Evolutionary conservation across 35 echinoderm and acorn worm genomes (phyloP), one percentile per base, ranked within the genome.

Genomic region (Apostichopus parvimensis): DNA sequence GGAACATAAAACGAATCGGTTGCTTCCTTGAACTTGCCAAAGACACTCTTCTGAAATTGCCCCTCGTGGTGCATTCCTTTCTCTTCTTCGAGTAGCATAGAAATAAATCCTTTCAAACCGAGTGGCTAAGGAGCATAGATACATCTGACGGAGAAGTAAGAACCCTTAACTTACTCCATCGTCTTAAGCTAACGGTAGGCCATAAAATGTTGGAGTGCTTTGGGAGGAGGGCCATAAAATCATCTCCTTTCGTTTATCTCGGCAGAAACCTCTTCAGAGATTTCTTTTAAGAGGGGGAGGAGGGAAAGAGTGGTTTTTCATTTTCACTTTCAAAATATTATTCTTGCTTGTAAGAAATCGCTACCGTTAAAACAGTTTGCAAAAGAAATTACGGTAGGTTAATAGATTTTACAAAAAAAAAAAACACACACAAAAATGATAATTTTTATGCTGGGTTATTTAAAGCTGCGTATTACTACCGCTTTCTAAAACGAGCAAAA

Each of bases 31-130:
- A 75, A 22, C 20, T 75, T 18, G 71, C 6, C 5, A 18, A 22
- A 83, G 81, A 12, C 81, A 84, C 81, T 84, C 58, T n/a, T 54
- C 55, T 4, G 17, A 84, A 84, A 84, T 84, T 84, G 54, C 81
- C 6, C 14, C 71, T n/a, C n/a, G 54, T 23, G 17, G 81, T 54
- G 20, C 17, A 59, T 57, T 9, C 58, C 81, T 84, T 84, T 84
- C 81, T n/a, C 56, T 84, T 84, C 57, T 84, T 58, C n/a, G 81
- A 59, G 81, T 18, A 84, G 25, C 20, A 6, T 4, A 84, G 55
- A 84, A 59, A n/a, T 17, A 6, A 84, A 22, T 58, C 71, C 17
- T 75, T 75, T 75, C 34, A 6, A 75, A 18, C 13, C 1, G 71
- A 22, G 71, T 20, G 15, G 71, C 20, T 75, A 6, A 75, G 71